phyloP scores from a whole-genome alignment of 2,888 invertebrate species.

The Calameuta pallipes region DNA sequence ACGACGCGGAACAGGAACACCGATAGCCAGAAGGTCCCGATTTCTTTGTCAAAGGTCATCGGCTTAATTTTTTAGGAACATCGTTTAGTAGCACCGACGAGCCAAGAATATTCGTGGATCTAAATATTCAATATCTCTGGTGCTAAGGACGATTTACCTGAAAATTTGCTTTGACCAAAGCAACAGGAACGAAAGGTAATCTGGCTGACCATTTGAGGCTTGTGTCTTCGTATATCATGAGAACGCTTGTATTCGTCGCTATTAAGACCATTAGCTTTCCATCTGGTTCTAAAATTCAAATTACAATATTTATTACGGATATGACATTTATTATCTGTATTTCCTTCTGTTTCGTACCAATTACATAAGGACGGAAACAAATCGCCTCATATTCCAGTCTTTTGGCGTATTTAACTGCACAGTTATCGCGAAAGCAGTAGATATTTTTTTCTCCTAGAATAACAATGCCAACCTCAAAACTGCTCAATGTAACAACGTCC shows the following conservation, averaged over 20 bases:
- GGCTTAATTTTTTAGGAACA: slow-evolving; percentile 1
- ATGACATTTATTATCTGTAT: neutral
- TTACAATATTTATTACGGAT: neutral
- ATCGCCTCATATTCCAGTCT: slow-evolving; percentile 86
- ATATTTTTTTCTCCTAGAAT: slow-evolving; percentile 88
- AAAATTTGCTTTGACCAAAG: slow-evolving; percentile 79
- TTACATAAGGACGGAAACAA: slow-evolving; percentile 79
- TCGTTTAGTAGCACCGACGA: neutral
- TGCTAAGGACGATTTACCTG: slow-evolving; percentile 64
- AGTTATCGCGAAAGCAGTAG: slow-evolving; percentile 83
- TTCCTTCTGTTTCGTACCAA: slow-evolving; percentile 63
- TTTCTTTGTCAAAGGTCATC: slow-evolving; percentile 43
- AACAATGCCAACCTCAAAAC: slow-evolving; percentile 78
- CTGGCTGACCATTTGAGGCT: slow-evolving; percentile 92
- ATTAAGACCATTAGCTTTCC: slow-evolving; percentile 80
- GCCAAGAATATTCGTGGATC: neutral
- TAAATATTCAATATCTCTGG: neutral
- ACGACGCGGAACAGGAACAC: slow-evolving; percentile 36
- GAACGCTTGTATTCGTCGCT: slow-evolving; percentile 82
- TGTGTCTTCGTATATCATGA: slow-evolving; percentile 87
- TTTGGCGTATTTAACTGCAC: slow-evolving; percentile 83
- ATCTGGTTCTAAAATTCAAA: slow-evolving; percentile 72
- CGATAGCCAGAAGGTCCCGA: slow-evolving; percentile 34
- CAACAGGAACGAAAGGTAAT: slow-evolving; percentile 79
- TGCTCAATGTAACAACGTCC: slow-evolving; percentile 72